phyloP scores from a whole-genome alignment of 2,113 vertebrate genomes.

The Lota lota region DNA sequence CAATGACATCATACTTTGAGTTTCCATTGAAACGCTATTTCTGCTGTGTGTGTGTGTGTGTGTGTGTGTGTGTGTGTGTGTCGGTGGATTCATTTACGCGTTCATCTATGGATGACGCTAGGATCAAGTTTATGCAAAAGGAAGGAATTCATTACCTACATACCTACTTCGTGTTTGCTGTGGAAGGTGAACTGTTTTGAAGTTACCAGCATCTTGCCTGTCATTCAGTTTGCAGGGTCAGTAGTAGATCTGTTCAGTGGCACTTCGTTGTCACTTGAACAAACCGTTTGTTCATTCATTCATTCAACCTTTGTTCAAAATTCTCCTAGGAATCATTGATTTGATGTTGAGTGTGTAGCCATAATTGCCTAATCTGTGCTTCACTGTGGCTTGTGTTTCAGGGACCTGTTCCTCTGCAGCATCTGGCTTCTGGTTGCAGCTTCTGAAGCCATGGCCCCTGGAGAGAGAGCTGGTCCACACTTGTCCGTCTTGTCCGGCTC shows the following conservation, averaged over 20 bases:
- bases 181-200: too few species aligned
- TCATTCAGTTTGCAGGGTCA: too few species aligned
- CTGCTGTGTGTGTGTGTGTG: conserved; percentile 8
- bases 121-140: conserved; percentile 7
- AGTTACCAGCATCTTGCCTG: too few species aligned
- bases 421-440: conserved; percentile 39
- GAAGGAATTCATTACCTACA: neutral
- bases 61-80: neutral
- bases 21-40: too few species aligned
- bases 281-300: too few species aligned
- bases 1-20: too few species aligned
- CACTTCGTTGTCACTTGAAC: too few species aligned
- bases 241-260: too few species aligned
- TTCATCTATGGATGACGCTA: conserved; percentile 19
- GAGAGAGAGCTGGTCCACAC: too few species aligned
- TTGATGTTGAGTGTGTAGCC: conserved; percentile 13
- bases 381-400: conserved; percentile 32
- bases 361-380: neutral
- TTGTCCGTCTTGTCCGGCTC: too few species aligned
- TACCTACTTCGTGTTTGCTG: too few species aligned
- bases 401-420: conserved; percentile 32
- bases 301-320: too few species aligned
- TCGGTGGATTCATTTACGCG: conserved; percentile 15
- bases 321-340: neutral
- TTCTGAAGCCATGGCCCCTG: conserved; percentile 24